Conservation (phyloP, 2,888 invertebrate species). For the Polydrusus cervinus region DNA sequence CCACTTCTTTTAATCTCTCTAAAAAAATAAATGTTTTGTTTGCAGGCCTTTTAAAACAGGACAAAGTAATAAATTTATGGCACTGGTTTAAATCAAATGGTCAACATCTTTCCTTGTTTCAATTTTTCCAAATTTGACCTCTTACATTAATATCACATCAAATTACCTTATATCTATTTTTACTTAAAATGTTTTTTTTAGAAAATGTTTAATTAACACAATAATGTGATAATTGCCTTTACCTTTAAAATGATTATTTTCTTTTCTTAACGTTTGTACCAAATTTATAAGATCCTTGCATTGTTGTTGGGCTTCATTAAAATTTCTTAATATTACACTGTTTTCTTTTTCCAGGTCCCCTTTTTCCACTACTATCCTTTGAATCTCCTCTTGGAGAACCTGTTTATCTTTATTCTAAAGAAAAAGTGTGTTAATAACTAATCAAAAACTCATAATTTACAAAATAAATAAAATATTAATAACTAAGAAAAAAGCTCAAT, state of each 20-base stretch:
- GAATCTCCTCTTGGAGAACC: constrained; percentile 59
- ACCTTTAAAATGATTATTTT: constrained; percentile 65
- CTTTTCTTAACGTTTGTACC: constrained; percentile 61
- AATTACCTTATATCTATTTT: no score
- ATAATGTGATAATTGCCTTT: not conserved
- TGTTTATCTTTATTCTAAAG: constrained; percentile 61
- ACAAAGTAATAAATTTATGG: no score
- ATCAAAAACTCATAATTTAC: no score
- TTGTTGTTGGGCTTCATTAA: constrained; percentile 63
- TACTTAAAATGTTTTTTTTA: no score
- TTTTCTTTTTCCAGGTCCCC: constrained; percentile 58
- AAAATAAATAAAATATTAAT: no score
- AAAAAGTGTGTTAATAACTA: not conserved
- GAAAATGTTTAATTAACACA: no score
- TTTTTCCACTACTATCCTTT: constrained; percentile 57
- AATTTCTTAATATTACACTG: constrained; percentile 59
- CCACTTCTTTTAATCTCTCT: constrained; percentile 55
- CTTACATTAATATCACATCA: no score
- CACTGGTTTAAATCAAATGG: no score
- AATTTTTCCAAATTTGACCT: no score
- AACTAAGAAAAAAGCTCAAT: not conserved
- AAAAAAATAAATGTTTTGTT: constrained; percentile 41
- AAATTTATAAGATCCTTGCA: constrained; percentile 63
- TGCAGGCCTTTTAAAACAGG: no score
- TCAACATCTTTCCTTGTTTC: no score